Evolutionary conservation across 2,797 vertebrate genomes (phyloP), one percentile per base, ranked within the genome.

Genomic region (Semaprochilodus insignis): DNA sequence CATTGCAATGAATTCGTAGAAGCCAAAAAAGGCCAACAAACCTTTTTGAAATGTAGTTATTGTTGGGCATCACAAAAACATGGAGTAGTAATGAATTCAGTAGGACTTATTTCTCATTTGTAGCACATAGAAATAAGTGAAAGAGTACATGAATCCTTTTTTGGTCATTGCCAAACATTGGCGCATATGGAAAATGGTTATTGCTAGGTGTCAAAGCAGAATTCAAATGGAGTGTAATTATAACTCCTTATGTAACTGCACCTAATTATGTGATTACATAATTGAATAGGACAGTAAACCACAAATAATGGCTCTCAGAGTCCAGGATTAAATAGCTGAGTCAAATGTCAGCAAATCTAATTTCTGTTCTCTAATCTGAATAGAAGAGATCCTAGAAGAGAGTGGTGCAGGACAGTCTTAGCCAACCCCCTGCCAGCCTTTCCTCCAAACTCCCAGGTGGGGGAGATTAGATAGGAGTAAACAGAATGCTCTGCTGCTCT

Each of bases 401-500:
- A 36, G 19, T 16, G 5, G 2, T 66, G 63, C 63, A 66, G 63
- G 63, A 36, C 31, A 36, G 27, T 36, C 63, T 34, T 34, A 66
- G 62, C 62, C 15, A 31, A 25, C 25, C 62, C 31, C 63, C 27
- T 27, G 4, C 3, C 31, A 31, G 25, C 60, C 25, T 27, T 31
- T 65, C 31, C 48, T 78, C 48, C 74, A 31, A 55, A 77, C 74
- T 85, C 86, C 62, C 81, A 25, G 51, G 62, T 83, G 76, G 62
- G 83, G 36, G 57, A 79, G 80, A 88, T 88, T 81, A 89, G 84
- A 87, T 82, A 82, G 69, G 81, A 65, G 87, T 88, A 88, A 90
- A 89, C 88, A 91, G 78, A 83, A 86, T 86, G 83, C 86, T 48
- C 72, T 63, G 74, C 83, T 88, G 80, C 34, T 83, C 77, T 81